Percentiles rank a stretch among this genome's conserved stretches.
These are phyloP conservation scores for Dufourea novaeangliae DNA, from an alignment of 1,140 invertebrate genomes.

Conservation along the genomic window DNA sequence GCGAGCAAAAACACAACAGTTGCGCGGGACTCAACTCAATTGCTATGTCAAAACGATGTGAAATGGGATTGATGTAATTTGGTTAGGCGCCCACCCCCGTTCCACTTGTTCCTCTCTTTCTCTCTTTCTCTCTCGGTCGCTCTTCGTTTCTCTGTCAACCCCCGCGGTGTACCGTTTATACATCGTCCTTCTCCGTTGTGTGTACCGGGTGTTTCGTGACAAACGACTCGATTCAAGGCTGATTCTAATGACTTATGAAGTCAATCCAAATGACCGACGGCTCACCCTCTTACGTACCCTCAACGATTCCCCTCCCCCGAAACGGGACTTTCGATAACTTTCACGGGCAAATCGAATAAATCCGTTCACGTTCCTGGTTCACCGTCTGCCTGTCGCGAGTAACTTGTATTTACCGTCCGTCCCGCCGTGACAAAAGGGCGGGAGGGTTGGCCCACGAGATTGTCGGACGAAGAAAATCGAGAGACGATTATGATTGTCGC, in stretches of 20 bases:
- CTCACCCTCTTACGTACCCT: constrained; percentile 64
- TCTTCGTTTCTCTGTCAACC: constrained; percentile 1
- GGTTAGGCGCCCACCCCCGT: constrained; percentile 71
- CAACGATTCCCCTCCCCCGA: constrained; percentile 54
- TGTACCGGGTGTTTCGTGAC: constrained; percentile 68
- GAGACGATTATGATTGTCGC: constrained; percentile 45
- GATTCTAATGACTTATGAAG: constrained; percentile 82
- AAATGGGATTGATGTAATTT: constrained; percentile 83
- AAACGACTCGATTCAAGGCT: constrained; percentile 72
- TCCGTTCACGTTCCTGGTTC: constrained; percentile 53
- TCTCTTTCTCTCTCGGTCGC: neutral
- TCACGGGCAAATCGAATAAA: constrained; percentile 77
- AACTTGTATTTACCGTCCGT: constrained; percentile 47
- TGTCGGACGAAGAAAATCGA: constrained; percentile 34
- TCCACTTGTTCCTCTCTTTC: neutral
- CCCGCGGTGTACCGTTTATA: constrained; percentile 39
- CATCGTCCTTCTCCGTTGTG: constrained; percentile 12
- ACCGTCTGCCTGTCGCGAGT: constrained; percentile 48
- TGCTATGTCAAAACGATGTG: constrained; percentile 81
- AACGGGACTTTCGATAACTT: constrained; percentile 63
- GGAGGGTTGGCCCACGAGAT: neutral
- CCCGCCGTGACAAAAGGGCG: constrained; percentile 36
- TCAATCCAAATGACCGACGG: constrained; percentile 80
- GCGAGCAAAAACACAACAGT: constrained; percentile 73
- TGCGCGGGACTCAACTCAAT: constrained; percentile 78